phyloP scores from a whole-genome alignment of 2,888 invertebrate genomes.

The Athalia cordata region DNA sequence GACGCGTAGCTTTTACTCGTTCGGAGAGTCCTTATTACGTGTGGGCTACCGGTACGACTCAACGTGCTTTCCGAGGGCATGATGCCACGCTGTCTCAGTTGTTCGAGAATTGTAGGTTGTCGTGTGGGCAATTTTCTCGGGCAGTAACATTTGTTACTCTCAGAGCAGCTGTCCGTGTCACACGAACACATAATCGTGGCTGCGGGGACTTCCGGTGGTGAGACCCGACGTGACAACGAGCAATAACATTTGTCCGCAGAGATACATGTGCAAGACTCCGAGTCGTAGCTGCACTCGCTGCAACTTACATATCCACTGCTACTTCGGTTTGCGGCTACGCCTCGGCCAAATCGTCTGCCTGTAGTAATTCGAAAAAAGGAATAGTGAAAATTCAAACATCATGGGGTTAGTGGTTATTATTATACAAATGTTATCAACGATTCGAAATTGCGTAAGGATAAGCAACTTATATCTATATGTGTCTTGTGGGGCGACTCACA shows the following conservation, averaged over 20 bases:
- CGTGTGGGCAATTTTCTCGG: constrained; percentile 55
- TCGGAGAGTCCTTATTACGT: constrained; percentile 58
- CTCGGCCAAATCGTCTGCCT: constrained; percentile 62
- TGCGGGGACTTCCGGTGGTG: constrained; percentile 72
- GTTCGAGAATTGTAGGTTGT: constrained; percentile 75
- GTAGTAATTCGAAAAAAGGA: not conserved
- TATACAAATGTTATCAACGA: too few species aligned
- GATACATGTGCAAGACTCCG: constrained; percentile 86
- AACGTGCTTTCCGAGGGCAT: constrained; percentile 71
- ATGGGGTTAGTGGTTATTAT: not conserved
- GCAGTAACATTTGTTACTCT: constrained; percentile 92
- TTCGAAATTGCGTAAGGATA: too few species aligned
- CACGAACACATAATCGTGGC: constrained; percentile 80
- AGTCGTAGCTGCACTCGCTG: constrained; percentile 91
- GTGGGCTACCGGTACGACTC: constrained; percentile 63
- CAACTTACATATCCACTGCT: constrained; percentile 87
- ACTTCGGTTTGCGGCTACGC: constrained; percentile 69
- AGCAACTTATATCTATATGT: too few species aligned
- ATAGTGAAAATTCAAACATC: not conserved
- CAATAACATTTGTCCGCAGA: constrained; percentile 91
- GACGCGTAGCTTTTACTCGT: constrained; percentile 59
- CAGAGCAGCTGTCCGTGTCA: constrained; percentile 90
- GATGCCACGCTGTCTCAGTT: constrained; percentile 75
- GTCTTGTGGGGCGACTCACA: constrained; percentile 55
- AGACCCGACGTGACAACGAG: constrained; percentile 75